Conservation (phyloP, 2,888 invertebrate genomes). For the Meganola albula region DNA sequence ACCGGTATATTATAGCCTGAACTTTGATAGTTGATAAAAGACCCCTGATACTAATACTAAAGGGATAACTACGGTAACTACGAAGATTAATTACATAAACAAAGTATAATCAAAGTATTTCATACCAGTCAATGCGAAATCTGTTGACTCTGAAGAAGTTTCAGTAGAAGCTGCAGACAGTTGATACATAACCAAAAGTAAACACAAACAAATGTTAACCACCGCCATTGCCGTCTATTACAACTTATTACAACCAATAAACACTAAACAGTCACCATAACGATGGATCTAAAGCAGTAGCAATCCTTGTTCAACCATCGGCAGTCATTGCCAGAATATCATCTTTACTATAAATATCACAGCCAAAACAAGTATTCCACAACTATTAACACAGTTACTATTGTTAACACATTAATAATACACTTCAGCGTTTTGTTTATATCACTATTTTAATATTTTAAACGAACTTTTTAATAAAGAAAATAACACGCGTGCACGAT, state of each 20-base stretch:
- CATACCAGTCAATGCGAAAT: slow-evolving; percentile 59
- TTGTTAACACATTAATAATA: slow-evolving; percentile 20
- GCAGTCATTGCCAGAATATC: slow-evolving; percentile 48
- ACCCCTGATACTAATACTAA: too few relatives aligned
- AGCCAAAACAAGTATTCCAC: slow-evolving; percentile 15
- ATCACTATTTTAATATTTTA: slow-evolving; percentile 25
- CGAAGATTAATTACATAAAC: neutral
- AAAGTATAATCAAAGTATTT: slow-evolving; percentile 1
- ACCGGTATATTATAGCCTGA: too few relatives aligned
- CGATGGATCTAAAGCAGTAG: slow-evolving; percentile 29
- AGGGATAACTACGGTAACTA: too few relatives aligned
- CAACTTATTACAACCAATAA: slow-evolving; percentile 49
- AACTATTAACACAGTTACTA: slow-evolving; percentile 31
- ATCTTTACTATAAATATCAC: slow-evolving; percentile 41
- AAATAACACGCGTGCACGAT: slow-evolving; percentile 45
- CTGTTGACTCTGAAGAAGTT: slow-evolving; percentile 57
- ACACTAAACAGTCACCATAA: slow-evolving; percentile 52
- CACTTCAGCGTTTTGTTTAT: slow-evolving; percentile 21
- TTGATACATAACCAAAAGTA: slow-evolving; percentile 61
- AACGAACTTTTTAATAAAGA: slow-evolving; percentile 31
- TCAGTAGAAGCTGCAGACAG: slow-evolving; percentile 54
- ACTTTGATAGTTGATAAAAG: too few relatives aligned
- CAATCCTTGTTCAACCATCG: slow-evolving; percentile 29
- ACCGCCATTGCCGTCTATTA: slow-evolving; percentile 61
- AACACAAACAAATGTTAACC: slow-evolving; percentile 63